Conservation (phyloP, 2,888 invertebrate genomes). For the Neria commutata region DNA sequence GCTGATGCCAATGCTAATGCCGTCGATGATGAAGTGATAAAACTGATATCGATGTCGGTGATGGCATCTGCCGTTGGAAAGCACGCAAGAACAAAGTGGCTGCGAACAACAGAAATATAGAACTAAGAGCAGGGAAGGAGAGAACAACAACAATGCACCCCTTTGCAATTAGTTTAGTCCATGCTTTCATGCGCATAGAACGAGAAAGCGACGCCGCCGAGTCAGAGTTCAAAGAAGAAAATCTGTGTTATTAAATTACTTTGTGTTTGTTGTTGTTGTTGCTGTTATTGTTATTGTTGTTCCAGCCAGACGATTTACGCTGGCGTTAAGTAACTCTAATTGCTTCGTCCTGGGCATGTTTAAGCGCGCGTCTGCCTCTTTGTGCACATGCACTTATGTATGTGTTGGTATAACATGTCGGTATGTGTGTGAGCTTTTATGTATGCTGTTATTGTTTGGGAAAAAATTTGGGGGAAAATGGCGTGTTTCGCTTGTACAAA, state of each 20-base stretch:
- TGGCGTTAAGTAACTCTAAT: background rate
- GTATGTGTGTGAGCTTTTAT: background rate
- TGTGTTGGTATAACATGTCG: no score
- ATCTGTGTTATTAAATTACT: background rate
- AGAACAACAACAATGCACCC: no score
- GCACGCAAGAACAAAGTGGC: no score
- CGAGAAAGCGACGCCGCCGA: no score
- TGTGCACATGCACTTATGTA: background rate
- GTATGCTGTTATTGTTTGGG: background rate
- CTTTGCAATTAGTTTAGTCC: no score
- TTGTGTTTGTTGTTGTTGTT: background rate
- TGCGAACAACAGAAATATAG: no score
- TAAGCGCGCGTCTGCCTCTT: background rate
- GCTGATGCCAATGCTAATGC: no score
- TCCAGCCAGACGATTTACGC: background rate
- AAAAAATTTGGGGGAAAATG: no score
- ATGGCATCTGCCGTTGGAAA: no score
- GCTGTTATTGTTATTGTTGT: no score
- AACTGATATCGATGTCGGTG: background rate
- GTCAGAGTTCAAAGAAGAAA: background rate
- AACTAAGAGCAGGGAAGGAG: no score
- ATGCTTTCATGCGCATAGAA: no score
- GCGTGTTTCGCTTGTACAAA: background rate
- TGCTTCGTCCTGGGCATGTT: background rate
- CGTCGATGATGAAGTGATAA: constrained; percentile 2